Evolutionary conservation across 2,113 vertebrate species (phyloP).

Genomic region (Gymnogyps californianus): DNA sequence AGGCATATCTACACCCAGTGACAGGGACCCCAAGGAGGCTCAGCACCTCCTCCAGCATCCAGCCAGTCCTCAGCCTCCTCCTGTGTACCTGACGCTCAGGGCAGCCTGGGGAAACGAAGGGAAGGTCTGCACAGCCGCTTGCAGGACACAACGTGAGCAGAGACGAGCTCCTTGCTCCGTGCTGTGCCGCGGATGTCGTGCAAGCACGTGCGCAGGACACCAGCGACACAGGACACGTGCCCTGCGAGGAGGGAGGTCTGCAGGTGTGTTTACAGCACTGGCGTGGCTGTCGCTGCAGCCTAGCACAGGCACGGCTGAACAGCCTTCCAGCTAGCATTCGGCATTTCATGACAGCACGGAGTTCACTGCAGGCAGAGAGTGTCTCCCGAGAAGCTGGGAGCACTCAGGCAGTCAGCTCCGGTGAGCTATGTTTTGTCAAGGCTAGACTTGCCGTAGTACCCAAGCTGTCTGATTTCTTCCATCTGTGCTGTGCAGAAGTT

Average conservation of each 20-base stretch:
- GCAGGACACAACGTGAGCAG: accelerated
- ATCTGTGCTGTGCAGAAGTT: background rate
- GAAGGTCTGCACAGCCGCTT: background rate
- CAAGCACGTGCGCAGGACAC: background rate
- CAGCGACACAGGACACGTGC: accelerated
- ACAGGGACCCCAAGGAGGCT: background rate
- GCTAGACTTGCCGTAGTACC: accelerated
- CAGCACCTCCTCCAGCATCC: background rate
- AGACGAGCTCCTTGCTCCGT: accelerated
- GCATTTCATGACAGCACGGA: background rate
- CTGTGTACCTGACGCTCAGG: accelerated
- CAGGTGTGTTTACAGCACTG: accelerated
- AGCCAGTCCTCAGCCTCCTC: background rate
- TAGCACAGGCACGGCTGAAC: background rate
- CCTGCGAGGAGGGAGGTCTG: background rate
- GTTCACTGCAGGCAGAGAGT: accelerated
- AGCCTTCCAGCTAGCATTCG: background rate
- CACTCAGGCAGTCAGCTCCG: accelerated
- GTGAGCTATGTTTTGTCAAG: accelerated
- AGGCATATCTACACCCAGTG: no score
- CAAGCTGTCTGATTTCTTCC: no score
- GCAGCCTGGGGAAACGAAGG: background rate
- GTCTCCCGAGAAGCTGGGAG: background rate
- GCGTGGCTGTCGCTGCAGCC: accelerated
- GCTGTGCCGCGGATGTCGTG: accelerated